Percentiles rank a stretch among this genome's conserved stretches.
phyloP scores from a whole-genome alignment of 2,888 invertebrate genomes.

The Orchestes rusci region DNA sequence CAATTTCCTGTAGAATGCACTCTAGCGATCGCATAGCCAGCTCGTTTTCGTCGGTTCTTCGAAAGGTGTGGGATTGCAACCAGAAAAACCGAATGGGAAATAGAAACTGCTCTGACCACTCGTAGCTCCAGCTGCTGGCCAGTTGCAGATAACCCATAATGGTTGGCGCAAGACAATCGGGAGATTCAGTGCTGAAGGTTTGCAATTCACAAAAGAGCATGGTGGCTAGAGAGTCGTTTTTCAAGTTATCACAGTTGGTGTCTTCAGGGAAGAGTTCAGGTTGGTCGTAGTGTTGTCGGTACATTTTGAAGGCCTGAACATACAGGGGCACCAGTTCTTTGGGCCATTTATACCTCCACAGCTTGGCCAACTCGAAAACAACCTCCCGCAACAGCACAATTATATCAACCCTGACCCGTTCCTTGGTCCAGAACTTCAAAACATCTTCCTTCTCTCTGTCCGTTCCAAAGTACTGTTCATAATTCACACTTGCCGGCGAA shows the following conservation, averaged over 20 bases:
- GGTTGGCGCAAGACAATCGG: constrained; percentile 41
- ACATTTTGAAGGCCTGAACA: constrained; percentile 53
- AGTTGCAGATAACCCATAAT: constrained; percentile 46
- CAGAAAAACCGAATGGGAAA: constrained; percentile 49
- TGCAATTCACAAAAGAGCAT: constrained; percentile 51
- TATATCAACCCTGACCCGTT: constrained; percentile 51
- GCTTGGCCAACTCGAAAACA: constrained; percentile 50
- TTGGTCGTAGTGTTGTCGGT: constrained; percentile 49
- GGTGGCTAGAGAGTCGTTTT: constrained; percentile 47
- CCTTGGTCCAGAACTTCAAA: constrained; percentile 52
- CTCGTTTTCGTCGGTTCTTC: constrained; percentile 47
- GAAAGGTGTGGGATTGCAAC: constrained; percentile 50
- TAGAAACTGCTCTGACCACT: constrained; percentile 45
- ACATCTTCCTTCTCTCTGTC: constrained; percentile 59
- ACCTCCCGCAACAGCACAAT: constrained; percentile 56
- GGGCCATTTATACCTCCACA: constrained; percentile 63
- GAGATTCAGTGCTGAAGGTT: constrained; percentile 30
- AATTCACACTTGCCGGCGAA: constrained; percentile 34
- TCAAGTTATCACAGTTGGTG: constrained; percentile 40
- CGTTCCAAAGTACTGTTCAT: constrained; percentile 57
- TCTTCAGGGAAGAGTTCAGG: constrained; percentile 44
- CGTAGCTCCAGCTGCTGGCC: constrained; percentile 42
- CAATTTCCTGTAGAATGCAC: constrained; percentile 31
- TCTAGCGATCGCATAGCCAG: constrained; percentile 48
- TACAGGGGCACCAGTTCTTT: constrained; percentile 51